phyloP scores from a whole-genome alignment of 1,140 invertebrate species.

The Pteromalus puparum region DNA sequence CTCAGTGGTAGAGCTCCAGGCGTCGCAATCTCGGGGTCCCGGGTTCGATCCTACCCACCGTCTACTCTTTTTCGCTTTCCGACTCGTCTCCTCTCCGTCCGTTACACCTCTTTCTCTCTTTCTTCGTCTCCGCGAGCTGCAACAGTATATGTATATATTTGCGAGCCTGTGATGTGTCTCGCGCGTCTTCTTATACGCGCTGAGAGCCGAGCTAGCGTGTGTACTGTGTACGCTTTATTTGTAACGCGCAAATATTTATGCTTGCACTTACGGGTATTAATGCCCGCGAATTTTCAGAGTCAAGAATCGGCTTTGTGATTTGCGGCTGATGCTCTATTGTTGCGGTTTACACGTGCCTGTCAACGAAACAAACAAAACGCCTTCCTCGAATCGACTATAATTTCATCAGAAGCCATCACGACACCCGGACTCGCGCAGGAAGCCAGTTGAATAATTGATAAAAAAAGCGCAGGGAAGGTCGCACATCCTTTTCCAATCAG shows the following conservation, averaged over 20 bases:
- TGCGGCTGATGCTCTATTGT: too few species aligned
- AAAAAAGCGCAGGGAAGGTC: too few species aligned
- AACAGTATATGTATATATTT: background rate
- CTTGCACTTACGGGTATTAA: slow-evolving; percentile 9
- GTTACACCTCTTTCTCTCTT: background rate
- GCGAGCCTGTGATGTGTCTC: background rate
- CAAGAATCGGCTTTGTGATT: too few species aligned
- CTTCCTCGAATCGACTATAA: background rate
- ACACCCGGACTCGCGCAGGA: too few species aligned
- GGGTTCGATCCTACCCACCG: too few species aligned
- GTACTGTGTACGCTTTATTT: slow-evolving; percentile 11
- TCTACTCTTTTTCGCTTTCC: too few species aligned
- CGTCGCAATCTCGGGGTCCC: too few species aligned
- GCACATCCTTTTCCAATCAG: background rate
- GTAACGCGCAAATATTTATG: slow-evolving; percentile 42
- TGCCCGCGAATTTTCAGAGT: background rate
- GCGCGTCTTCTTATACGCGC: background rate
- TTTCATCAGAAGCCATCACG: background rate
- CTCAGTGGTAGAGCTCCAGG: too few species aligned
- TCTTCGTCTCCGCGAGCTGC: background rate
- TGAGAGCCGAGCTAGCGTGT: background rate
- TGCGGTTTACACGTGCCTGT: too few species aligned
- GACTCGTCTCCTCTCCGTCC: background rate
- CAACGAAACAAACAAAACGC: too few species aligned
- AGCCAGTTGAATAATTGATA: too few species aligned